Evolutionary conservation across 2,797 vertebrate species (phyloP), one percentile per base, ranked within the genome.

Genomic region (Garrulus glandarius): DNA sequence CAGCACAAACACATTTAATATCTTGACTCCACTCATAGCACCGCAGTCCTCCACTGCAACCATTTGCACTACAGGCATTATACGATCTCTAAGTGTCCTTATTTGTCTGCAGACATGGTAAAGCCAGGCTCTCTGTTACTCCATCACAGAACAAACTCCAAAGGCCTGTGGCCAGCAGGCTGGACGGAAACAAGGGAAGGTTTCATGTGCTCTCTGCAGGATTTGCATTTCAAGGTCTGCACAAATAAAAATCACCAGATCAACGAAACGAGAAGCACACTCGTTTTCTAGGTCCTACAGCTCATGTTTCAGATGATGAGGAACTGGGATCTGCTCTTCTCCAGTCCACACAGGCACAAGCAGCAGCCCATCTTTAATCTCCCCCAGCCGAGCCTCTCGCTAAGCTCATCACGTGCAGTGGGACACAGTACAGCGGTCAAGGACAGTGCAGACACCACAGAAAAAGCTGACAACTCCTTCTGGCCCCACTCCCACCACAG

Each of bases 351-450:
- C 15, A 10, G 53, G 41, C 37, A 19, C 15, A 11, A 37, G 36
- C 36, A 15, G 13, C 1, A 17, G 44, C 34, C 53, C 41, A 11
- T 13, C 36, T 32, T 41, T 24, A 4, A 10, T 1, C 10, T n/a
- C 21, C 22, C 36, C 29, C 6, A 11, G 53, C 26, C 0, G 34
- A 60, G 47, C 24, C 67, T 20, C n/a, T 43, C 10, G 2, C 26
- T 17, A 10, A 27, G 22, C 24, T 15, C 6, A 0, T 27, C 29
- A 11, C 0, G 0, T 1, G 1, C 46, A 11, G 5, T 1, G 7
- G 55, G 63, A 39, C n/a, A 37, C 13, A 1, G 46, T 1, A 2
- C 50, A 60, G 60, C 53, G 63, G 57, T 6, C 32, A n/a, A 9
- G 43, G 37, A 17, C 37, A 70, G 59, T 27, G 2, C 4, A 23